These are phyloP conservation scores for Agrypnus murinus DNA, from an alignment of 2,888 invertebrate species.

Conservation along the genomic window DNA sequence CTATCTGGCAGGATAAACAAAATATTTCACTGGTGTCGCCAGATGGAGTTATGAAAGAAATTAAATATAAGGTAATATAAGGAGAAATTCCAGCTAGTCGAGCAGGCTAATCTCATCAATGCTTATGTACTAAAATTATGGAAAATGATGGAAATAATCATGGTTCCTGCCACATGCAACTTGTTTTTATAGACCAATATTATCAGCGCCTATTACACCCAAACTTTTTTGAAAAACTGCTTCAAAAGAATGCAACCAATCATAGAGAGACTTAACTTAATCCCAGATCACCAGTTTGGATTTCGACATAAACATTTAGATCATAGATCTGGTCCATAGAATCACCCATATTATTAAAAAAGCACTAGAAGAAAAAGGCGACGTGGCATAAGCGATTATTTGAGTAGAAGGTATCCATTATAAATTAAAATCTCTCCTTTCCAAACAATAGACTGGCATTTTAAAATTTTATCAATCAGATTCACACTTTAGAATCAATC, in stretches of 20 bases:
- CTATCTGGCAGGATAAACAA: background rate
- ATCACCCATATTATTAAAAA: constrained; percentile 43
- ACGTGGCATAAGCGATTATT: background rate
- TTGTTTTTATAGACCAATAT: constrained; percentile 47
- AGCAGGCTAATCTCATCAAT: background rate
- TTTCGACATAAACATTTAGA: constrained; percentile 53
- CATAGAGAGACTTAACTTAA: background rate
- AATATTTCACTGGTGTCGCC: background rate
- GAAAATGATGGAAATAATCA: too few species aligned
- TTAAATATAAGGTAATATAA: background rate
- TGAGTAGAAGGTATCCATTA: background rate
- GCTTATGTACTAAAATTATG: too few species aligned
- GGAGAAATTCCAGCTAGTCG: background rate
- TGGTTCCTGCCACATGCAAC: constrained; percentile 51
- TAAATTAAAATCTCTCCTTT: constrained; percentile 26
- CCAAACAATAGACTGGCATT: constrained; percentile 39
- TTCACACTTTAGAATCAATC: constrained; percentile 1
- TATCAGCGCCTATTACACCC: background rate
- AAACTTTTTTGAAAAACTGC: background rate
- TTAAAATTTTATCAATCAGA: constrained; percentile 6
- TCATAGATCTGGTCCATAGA: constrained; percentile 55
- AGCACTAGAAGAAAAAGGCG: constrained; percentile 39
- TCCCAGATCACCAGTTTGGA: constrained; percentile 47
- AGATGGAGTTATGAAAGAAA: background rate
- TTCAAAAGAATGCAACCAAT: constrained; percentile 1